Percentiles rank a stretch among this genome's conserved stretches.
Conservation (phyloP, 2,888 invertebrate genomes). For the Eustalomyia histrio region DNA sequence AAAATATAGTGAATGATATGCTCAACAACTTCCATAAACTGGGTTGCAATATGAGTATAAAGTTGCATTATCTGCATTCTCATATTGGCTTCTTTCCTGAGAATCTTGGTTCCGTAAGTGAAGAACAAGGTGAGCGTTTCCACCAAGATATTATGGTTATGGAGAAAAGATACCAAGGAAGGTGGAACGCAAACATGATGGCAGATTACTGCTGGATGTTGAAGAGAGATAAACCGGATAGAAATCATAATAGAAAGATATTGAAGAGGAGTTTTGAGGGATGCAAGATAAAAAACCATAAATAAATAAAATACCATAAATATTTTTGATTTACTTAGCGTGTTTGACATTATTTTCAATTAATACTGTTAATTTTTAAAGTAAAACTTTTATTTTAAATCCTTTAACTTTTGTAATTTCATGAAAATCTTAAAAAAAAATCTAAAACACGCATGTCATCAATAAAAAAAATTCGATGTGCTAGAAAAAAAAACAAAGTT, state of each 20-base stretch:
- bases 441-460: too few relatives aligned
- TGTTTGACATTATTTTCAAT: background rate
- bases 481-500: too few relatives aligned
- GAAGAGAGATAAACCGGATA: too few relatives aligned
- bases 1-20: too few relatives aligned
- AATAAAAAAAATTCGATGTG: too few relatives aligned
- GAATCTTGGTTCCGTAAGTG: conserved; percentile 24
- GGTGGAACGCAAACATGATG: conserved; percentile 22
- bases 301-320: background rate
- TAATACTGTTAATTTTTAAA: too few relatives aligned
- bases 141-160: conserved; percentile 26
- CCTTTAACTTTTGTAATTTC: too few relatives aligned
- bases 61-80: conserved; percentile 5
- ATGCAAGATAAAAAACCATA: background rate
- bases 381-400: too few relatives aligned
- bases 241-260: too few relatives aligned
- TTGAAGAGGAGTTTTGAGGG: too few relatives aligned
- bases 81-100: conserved; percentile 33
- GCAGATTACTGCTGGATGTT: too few relatives aligned
- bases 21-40: background rate
- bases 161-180: conserved; percentile 22
- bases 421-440: too few relatives aligned
- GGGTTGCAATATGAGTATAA: conserved; percentile 16
- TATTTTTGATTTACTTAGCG: background rate
- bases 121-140: conserved; percentile 32